phyloP scores from a whole-genome alignment of 2,113 vertebrate species.

The Dipodomys stephensi region DNA sequence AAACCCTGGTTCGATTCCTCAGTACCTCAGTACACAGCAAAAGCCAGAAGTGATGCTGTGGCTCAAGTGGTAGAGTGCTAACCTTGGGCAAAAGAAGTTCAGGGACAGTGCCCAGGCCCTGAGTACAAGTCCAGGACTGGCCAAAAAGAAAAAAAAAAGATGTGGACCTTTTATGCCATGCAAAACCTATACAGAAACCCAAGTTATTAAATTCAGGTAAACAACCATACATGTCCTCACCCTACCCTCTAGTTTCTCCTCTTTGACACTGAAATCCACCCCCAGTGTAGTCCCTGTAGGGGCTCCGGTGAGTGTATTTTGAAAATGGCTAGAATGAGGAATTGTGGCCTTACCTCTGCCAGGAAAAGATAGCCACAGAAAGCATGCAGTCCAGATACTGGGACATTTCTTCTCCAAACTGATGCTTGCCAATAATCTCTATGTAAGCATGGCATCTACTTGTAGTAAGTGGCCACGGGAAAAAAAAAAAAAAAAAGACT shows the following conservation, averaged over 20 bases:
- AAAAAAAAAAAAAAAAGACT: not conserved
- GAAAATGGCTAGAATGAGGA: not conserved
- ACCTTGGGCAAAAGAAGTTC: no score
- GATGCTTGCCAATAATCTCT: no score
- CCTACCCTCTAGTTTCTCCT: not conserved
- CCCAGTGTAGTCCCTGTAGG: not conserved
- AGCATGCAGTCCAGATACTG: no score
- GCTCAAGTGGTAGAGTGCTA: no score
- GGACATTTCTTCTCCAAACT: no score
- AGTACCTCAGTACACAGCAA: no score
- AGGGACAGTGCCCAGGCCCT: no score
- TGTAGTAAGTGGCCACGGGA: not conserved
- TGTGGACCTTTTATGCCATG: not conserved
- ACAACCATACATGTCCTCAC: not conserved
- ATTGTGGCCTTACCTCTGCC: not conserved
- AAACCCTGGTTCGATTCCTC: no score
- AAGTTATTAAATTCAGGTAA: not conserved
- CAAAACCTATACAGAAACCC: not conserved
- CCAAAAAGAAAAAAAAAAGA: not conserved
- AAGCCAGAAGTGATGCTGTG: no score
- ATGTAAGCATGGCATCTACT: fast-evolving
- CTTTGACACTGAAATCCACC: not conserved
- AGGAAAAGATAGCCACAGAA: not conserved
- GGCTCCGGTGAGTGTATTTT: not conserved
- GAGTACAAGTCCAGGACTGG: no score